Percentiles rank a stretch among this genome's conserved stretches.
Evolutionary conservation across 2,113 vertebrate genomes (phyloP).

Genomic region (Bombycilla garrulus): DNA sequence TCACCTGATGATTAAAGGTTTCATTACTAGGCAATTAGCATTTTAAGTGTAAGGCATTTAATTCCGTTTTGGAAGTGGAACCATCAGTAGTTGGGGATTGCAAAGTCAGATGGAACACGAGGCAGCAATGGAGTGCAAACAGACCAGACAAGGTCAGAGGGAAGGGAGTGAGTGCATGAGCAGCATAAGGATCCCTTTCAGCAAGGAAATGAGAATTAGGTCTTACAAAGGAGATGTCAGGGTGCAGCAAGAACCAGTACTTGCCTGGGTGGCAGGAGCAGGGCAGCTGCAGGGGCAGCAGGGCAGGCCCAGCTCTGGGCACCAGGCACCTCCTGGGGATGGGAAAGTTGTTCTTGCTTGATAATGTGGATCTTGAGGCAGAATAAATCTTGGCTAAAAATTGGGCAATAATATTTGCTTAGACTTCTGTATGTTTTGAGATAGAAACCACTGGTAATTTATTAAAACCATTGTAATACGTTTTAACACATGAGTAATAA

Average conservation of each 20-base stretch:
- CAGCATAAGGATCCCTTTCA: not conserved
- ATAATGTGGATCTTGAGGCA: not conserved
- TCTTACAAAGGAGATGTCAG: not conserved
- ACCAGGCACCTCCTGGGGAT: rapidly evolving
- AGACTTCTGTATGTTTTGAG: not conserved
- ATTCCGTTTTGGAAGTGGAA: conserved; percentile 8
- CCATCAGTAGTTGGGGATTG: not conserved
- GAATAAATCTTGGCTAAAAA: not conserved
- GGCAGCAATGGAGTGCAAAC: not conserved
- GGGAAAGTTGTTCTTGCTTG: not conserved
- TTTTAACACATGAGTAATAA: not conserved
- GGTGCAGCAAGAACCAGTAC: rapidly evolving
- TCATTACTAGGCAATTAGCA: conserved; percentile 65
- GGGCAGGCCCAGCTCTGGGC: not conserved
- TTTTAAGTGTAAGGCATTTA: conserved; percentile 46
- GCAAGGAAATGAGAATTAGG: not conserved
- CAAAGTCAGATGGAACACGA: not conserved
- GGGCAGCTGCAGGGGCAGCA: not conserved
- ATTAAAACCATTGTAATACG: not conserved
- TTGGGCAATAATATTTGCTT: not conserved
- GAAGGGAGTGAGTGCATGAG: not conserved
- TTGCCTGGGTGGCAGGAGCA: not conserved
- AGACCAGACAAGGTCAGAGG: not conserved
- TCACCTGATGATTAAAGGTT: conserved; percentile 69
- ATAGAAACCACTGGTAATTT: not conserved